These are phyloP conservation scores for Oryzias sinensis DNA, from an alignment of 2,797 vertebrate genomes.

Conservation along the genomic window DNA sequence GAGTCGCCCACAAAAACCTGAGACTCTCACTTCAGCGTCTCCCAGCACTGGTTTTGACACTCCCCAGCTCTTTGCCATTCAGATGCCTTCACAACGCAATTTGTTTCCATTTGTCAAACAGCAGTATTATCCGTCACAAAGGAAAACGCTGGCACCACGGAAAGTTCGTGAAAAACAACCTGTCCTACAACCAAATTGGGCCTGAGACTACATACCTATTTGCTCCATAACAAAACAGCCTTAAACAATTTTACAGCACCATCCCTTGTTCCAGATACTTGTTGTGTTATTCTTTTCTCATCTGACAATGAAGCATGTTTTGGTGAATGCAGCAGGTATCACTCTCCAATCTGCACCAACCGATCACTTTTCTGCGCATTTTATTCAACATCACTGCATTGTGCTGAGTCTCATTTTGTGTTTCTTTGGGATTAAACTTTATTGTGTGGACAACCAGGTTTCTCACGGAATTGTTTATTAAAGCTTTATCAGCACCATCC, in stretches of 20 bases:
- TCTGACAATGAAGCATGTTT: constrained; percentile 60
- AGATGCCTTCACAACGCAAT: constrained; percentile 69
- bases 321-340: constrained; percentile 56
- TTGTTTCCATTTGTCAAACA: constrained; percentile 80
- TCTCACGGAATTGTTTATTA: constrained; percentile 69
- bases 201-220: constrained; percentile 59
- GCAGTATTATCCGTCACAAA: constrained; percentile 70
- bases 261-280: constrained; percentile 61
- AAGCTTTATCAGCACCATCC: constrained; percentile 71
- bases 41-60: constrained; percentile 69
- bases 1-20: constrained; percentile 73
- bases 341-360: constrained; percentile 54
- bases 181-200: constrained; percentile 64
- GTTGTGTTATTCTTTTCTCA: constrained; percentile 62
- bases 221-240: constrained; percentile 58
- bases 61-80: constrained; percentile 73
- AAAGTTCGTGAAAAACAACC: constrained; percentile 67
- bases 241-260: constrained; percentile 61
- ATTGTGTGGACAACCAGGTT: constrained; percentile 72
- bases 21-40: constrained; percentile 69
- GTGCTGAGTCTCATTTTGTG: constrained; percentile 74
- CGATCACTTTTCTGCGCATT: constrained; percentile 64
- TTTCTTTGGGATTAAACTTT: constrained; percentile 72
- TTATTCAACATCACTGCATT: constrained; percentile 69
- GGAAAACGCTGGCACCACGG: constrained; percentile 74